Base-by-base conservation (phyloP, 2,888 invertebrate species). In the Drosophila diplacantha region DNA sequence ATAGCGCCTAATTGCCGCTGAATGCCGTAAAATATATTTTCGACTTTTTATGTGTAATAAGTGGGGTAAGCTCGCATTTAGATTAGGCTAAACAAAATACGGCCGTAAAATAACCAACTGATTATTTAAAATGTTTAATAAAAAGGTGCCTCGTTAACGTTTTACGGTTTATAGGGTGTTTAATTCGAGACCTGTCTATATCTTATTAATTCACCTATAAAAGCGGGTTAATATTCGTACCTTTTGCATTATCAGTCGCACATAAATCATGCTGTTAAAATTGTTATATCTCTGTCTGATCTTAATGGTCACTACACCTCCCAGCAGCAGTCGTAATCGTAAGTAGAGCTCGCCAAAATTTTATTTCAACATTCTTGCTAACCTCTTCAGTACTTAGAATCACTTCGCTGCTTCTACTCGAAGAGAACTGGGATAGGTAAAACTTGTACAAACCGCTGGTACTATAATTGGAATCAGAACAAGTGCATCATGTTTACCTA, bases 211-310 rank as follows among this genome's bases (percentile, higher is more conserved):
- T 61, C 24, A 9, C 24, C 50, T 59, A 60, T 60, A 61, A 61
- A 61, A 43, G 24, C 50, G 31, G 31, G 35, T 43, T 37, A 59
- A 41, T 24, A 59, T 50, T 49, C 60, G 35, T 59, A 50, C 41
- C 60, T 24, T 34, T 29, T 18, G 39, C 60, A 60, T 60, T 31
- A 58, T 60, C 59, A 58, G 35, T 50, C 50, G 22, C 41, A 50
- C 60, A 60, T 60, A 41, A 59, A 60, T 59, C 41, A 60, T 60
- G 60, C 60, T 50, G n/a, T 35, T 50, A 3, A 60, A 60, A 41
- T 50, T 41, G 60, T 12, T 60, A 24, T 60, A 60, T 60, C 49
- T 60, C 16, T 49, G 24, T 18, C 35, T 60, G 50, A 60, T 59
- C 60, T 60, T 60, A 18, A 60, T 31, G 22, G 41, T 43, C 16